Base-by-base conservation (phyloP, 2,797 vertebrate genomes). In the Gallirallus australis region DNA sequence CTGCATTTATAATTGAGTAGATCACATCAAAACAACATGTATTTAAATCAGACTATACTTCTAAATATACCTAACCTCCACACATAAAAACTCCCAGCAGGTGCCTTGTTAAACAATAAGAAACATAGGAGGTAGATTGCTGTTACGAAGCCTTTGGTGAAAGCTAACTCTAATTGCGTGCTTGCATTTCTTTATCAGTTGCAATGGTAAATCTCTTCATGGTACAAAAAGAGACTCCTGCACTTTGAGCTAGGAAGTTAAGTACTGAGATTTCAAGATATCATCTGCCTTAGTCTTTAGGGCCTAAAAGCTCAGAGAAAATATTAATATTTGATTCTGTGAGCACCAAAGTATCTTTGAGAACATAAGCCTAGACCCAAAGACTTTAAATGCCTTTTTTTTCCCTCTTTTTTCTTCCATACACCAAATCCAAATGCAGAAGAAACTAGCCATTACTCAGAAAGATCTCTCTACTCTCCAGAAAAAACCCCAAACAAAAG, bases 41-140 rank as follows among this genome's bases (percentile, higher is more conserved):
- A 92, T 95, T 96, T 94, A 92, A 96, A 92, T 90, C 90, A 96
- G 83, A 66, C 83, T 77, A 24, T 73, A 79, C 28, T 92, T 94
- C 94, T 96, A 94, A 96, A 89, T 92, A 82, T 92, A 95, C 71
- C 52, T 56, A 92, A 73, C 81, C 61, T 95, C 83, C 50, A 73
- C 78, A 89, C 81, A 77, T 48, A 82, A 89, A 93, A 92, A 27
- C 31, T 89, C 93, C 35, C 96, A 96, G 96, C 94, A 97, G 93
- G 92, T 96, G 83, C 68, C 86, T 96, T 72, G 90, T 96, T 97
- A 96, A 96, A 96, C 92, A 95, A 92, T 89, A 89, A 89, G 81
- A 81, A 95, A 40, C 95, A 82, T 48, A 70, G 89, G 86, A 94
- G 81, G 90, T 53, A 93, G 75, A 93, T 92, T 90, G 81, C 78